Evolutionary conservation across 2,113 vertebrate genomes (phyloP).

Genomic region (Andinoacara biseriatus): DNA sequence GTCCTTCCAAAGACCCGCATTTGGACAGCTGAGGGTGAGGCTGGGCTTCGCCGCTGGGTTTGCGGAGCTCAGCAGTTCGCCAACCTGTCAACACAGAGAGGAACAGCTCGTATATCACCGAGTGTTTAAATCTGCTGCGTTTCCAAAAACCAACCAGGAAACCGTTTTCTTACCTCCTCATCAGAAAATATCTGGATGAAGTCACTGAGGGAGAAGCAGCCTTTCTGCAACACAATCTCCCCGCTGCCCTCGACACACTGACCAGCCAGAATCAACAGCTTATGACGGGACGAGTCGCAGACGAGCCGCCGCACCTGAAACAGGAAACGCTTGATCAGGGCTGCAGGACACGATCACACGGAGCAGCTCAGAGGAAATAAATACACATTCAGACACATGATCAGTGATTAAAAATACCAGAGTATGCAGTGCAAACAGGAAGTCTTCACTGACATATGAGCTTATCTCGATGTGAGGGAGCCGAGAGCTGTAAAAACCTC

Average conservation of each 20-base stretch:
- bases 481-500: not conserved
- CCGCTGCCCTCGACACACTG: conserved; percentile 88
- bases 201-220: conserved; percentile 85
- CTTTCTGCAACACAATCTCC: conserved; percentile 88
- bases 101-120: not conserved
- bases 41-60: conserved; percentile 72
- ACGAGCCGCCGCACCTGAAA: conserved; percentile 88
- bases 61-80: conserved; percentile 77
- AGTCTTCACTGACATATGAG: not conserved
- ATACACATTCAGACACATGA: not conserved
- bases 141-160: not conserved
- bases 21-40: conserved; percentile 88
- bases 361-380: not conserved
- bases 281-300: conserved; percentile 84
- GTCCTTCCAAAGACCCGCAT: conserved; percentile 84
- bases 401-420: not conserved
- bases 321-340: not conserved
- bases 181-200: conserved; percentile 88
- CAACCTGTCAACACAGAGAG: conserved; percentile 75
- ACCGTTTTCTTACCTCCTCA: conserved; percentile 82
- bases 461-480: not conserved
- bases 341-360: not conserved
- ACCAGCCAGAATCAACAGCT: conserved; percentile 90
- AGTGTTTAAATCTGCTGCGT: not conserved
- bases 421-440: not conserved